Evolutionary conservation across 2,888 invertebrate species (phyloP), one percentile per base, ranked within the genome.

Genomic region (Liposcelis brunnea): DNA sequence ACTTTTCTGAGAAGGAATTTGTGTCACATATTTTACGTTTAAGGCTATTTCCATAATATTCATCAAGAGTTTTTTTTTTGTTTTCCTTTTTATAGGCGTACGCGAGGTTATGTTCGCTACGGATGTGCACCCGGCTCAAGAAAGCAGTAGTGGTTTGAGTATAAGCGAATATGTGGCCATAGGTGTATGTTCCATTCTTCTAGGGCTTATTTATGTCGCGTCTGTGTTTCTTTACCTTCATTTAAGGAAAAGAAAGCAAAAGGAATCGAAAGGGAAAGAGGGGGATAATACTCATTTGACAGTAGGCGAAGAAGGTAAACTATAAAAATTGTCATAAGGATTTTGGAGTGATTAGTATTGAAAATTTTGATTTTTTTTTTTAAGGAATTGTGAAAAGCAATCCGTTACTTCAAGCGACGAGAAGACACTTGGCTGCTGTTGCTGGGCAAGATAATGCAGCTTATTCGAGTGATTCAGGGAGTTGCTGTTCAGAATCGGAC

Each of bases 151-250:
- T 40, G 77, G 80, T 38, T 69, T 86, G 48, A 74, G 76, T 18
- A 69, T 78, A 11, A 71, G 78, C 8, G 86, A 87, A 63, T 86
- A 86, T 56, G 73, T 85, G 15, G 83, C 84, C 1, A 85, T 89
- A 47, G 87, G 82, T 26, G 71, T 85, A 40, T 83, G 83, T 54
- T 82, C 86, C 14, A 68, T 87, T 14, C 67, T 87, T n/a, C 67
- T 89, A n/a, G 86, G 85, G 1, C 68, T 87, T 31, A 80, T 87
- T 54, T 89, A 89, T 61, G 80, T 87, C 14, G 81, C 84, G 1
- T 86, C 86, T 4, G 82, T 87, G 16, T 80, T 85, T 49, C 69
- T 87, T 11, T 89, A 85, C 58, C 61, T 89, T 38, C 82, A 84
- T 59, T 74, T 84, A 51, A 71, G 80, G 54, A 80, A 75, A 61